Conservation (phyloP, 2,888 invertebrate genomes). For the Adelognathus sp. region DNA sequence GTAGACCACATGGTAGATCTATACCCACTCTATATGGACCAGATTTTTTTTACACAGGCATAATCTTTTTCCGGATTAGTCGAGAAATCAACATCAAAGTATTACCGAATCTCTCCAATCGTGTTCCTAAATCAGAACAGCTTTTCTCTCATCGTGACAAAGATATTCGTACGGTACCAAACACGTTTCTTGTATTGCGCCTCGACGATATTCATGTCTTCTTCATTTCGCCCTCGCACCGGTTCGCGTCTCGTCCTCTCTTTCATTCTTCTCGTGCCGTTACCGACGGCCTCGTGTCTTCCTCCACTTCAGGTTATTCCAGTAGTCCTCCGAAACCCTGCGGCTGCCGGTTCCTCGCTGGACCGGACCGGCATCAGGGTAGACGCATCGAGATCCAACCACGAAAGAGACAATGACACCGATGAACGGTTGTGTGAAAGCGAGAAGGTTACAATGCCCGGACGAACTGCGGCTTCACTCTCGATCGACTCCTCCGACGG, state of each 20-base stretch:
- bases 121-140: too few relatives aligned
- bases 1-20: too few relatives aligned
- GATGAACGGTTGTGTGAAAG: conserved; percentile 8
- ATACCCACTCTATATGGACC: too few relatives aligned
- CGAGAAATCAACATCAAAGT: too few relatives aligned
- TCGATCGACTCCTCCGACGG: conserved; percentile 62
- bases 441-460: conserved; percentile 44
- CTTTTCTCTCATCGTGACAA: too few relatives aligned
- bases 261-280: background rate
- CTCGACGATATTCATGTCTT: background rate
- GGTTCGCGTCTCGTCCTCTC: background rate
- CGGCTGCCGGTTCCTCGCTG: conserved; percentile 34
- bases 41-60: too few relatives aligned
- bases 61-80: too few relatives aligned
- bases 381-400: conserved; percentile 55
- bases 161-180: background rate
- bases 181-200: background rate
- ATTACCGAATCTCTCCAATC: too few relatives aligned
- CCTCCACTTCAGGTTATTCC: conserved; percentile 35
- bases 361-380: background rate
- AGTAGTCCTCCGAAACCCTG: conserved; percentile 32
- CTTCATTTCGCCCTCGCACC: background rate
- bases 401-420: conserved; percentile 46
- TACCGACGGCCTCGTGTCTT: background rate
- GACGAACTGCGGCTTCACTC: conserved; percentile 56